A percentile compares a stretch with the other conserved stretches of the same genome.
phyloP scores from a whole-genome alignment of 2,797 vertebrate genomes.

The Cygnus olor region DNA sequence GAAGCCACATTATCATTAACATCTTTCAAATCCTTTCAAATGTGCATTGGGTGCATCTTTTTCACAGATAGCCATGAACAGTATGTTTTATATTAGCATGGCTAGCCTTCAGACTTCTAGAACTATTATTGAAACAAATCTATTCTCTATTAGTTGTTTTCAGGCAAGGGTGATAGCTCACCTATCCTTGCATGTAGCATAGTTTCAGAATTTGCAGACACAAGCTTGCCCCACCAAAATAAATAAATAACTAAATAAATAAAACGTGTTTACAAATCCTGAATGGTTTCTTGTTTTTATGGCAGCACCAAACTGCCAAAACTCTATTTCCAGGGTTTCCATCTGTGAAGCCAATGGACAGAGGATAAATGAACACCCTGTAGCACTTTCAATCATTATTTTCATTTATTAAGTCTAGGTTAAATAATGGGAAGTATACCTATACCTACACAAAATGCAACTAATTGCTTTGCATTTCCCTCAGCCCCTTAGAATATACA shows the following conservation, averaged over 20 bases:
- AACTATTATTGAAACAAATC: neutral
- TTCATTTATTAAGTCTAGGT: constrained; percentile 55
- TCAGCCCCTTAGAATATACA: constrained; percentile 53
- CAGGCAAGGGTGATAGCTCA: neutral
- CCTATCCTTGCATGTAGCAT: neutral
- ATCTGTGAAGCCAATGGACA: constrained; percentile 4
- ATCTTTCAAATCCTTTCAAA: neutral
- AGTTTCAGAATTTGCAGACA: neutral
- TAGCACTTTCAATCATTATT: constrained; percentile 55
- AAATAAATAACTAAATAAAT: neutral
- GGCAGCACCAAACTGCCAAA: constrained; percentile 42
- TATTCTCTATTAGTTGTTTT: neutral
- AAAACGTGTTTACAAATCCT: constrained; percentile 58
- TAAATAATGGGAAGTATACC: constrained; percentile 52
- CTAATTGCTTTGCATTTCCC: constrained; percentile 45
- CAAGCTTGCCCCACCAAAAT: neutral
- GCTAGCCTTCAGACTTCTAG: neutral
- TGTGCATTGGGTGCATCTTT: neutral
- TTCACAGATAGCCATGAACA: neutral
- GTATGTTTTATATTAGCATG: neutral
- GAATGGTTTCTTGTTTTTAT: constrained; percentile 6
- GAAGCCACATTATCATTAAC: neutral
- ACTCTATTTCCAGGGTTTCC: constrained; percentile 20
- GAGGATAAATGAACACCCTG: constrained; percentile 7
- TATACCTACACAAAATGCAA: constrained; percentile 27